phyloP scores from a whole-genome alignment of 2,888 invertebrate species.

The Philhelius pedissequus region DNA sequence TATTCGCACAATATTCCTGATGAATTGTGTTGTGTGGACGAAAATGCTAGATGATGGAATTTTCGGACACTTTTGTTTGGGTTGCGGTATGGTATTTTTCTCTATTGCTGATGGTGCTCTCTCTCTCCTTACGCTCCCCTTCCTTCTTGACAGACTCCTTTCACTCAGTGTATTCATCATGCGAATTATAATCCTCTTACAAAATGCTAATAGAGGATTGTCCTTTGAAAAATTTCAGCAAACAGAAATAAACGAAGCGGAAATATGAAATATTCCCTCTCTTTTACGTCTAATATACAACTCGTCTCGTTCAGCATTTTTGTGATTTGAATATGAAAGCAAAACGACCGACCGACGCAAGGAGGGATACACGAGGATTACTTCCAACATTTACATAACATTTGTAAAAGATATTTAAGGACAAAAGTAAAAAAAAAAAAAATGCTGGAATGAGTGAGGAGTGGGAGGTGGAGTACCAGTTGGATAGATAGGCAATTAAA shows the following conservation, averaged over 20 bases:
- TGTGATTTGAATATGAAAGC: slow-evolving; percentile 39
- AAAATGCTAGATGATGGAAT: slow-evolving; percentile 33
- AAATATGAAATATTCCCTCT: slow-evolving; percentile 51
- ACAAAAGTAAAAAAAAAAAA: background rate
- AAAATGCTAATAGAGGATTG: slow-evolving; percentile 64
- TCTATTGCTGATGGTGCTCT: background rate
- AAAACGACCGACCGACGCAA: background rate
- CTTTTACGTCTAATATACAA: background rate
- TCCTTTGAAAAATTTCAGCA: slow-evolving; percentile 56
- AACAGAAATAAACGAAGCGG: slow-evolving; percentile 63
- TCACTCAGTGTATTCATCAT: slow-evolving; percentile 35
- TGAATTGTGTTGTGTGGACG: slow-evolving; percentile 57
- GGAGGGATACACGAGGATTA: background rate
- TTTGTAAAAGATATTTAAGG: slow-evolving; percentile 9
- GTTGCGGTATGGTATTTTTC: background rate
- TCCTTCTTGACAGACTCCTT: background rate
- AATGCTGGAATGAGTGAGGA: background rate
- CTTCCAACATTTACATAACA: slow-evolving; percentile 15
- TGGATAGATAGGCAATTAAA: background rate
- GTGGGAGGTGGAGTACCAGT: background rate
- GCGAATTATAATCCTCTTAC: slow-evolving; percentile 65
- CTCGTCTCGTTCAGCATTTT: slow-evolving; percentile 8
- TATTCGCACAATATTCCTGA: slow-evolving; percentile 46
- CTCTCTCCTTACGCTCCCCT: background rate
- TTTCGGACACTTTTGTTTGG: slow-evolving; percentile 55